Evolutionary conservation across 30 jellyfish, hydroid and myxozoan species (phyloP).

Genomic region (Hydractinia echinata): DNA sequence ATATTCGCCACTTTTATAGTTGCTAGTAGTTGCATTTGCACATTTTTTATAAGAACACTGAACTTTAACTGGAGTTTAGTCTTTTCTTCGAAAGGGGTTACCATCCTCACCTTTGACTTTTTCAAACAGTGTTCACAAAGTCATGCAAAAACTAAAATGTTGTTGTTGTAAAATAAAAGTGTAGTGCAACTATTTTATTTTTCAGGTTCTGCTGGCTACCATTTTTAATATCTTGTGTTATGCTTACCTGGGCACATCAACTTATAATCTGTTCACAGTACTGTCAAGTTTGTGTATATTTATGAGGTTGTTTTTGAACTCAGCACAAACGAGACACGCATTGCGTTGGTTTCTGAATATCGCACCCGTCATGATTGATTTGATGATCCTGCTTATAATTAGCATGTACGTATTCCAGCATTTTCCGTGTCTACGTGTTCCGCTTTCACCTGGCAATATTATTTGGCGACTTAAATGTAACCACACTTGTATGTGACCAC

Average conservation of each 20-base stretch:
- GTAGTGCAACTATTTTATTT: not conserved
- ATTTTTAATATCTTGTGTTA: conserved; percentile 52
- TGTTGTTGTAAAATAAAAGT: not conserved
- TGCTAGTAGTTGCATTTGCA: no score
- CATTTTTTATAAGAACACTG: no score
- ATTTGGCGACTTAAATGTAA: no score
- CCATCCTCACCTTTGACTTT: no score
- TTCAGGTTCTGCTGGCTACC: conserved; percentile 49
- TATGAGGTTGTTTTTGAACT: conserved; percentile 55
- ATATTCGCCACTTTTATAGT: no score
- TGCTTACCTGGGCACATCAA: conserved; percentile 11
- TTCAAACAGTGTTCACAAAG: no score
- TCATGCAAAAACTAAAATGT: no score
- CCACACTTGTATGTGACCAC: no score
- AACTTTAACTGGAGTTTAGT: no score
- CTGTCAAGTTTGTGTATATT: conserved; percentile 58
- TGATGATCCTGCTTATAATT: conserved; percentile 53
- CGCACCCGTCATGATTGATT: conserved; percentile 82
- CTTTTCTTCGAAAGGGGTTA: no score
- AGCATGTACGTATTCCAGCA: conserved; percentile 41
- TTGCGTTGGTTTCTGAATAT: conserved; percentile 64
- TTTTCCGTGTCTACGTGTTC: no score
- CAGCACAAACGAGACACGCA: conserved; percentile 73
- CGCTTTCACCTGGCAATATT: no score
- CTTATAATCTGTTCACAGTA: conserved; percentile 39